A percentile compares a stretch with the other conserved stretches of the same genome.
Conservation (phyloP, 2,888 invertebrate species). For the Netelia inedita region DNA sequence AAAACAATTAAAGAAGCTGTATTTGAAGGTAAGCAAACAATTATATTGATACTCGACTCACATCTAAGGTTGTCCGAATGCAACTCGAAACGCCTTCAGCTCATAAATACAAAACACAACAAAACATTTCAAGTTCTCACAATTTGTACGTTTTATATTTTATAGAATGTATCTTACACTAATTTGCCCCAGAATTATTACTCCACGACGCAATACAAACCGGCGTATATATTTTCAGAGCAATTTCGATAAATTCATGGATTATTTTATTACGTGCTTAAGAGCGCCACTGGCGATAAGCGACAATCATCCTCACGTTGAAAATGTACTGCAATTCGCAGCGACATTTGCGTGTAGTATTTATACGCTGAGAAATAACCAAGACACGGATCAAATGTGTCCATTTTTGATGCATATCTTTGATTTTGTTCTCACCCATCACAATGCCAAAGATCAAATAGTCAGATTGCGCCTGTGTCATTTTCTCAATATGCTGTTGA, state of each 20-base stretch:
- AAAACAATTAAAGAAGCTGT: constrained; percentile 88
- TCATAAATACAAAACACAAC: background rate
- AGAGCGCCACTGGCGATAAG: constrained; percentile 84
- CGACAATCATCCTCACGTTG: constrained; percentile 89
- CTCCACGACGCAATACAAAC: background rate
- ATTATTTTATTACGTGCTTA: constrained; percentile 72
- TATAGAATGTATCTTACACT: background rate
- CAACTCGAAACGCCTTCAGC: background rate
- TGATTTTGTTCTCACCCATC: constrained; percentile 87
- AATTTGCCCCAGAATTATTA: background rate
- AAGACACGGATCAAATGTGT: constrained; percentile 84
- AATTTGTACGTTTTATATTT: background rate
- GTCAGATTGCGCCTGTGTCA: constrained; percentile 92
- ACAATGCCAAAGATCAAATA: constrained; percentile 86
- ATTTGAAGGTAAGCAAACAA: constrained; percentile 86
- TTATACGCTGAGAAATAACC: constrained; percentile 80
- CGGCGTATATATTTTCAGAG: constrained; percentile 83
- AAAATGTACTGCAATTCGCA: constrained; percentile 90
- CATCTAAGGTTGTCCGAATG: constrained; percentile 9
- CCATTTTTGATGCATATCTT: constrained; percentile 88
- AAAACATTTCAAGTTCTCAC: background rate
- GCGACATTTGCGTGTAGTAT: constrained; percentile 90
- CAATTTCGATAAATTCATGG: constrained; percentile 70
- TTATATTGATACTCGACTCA: background rate
- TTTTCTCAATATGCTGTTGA: constrained; percentile 91